These are phyloP conservation scores for Lymantria dispar DNA, from an alignment of 2,888 invertebrate genomes.

Conservation along the genomic window DNA sequence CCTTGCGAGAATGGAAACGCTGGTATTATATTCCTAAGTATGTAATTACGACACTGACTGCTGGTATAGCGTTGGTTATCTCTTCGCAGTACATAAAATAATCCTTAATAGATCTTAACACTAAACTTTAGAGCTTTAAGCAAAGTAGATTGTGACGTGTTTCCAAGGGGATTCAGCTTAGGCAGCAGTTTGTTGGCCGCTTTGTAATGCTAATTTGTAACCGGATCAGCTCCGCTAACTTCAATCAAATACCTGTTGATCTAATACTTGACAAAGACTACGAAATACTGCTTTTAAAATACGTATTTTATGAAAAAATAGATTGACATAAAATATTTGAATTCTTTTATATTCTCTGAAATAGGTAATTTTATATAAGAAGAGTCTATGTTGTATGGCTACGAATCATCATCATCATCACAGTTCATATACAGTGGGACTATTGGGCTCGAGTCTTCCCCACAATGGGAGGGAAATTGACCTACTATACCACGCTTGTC, in stretches of 20 bases:
- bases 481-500: too few relatives aligned
- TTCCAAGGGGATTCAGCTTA: constrained; percentile 22
- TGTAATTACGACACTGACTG: neutral
- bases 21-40: neutral
- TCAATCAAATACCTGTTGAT: constrained; percentile 46
- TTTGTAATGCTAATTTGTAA: constrained; percentile 56
- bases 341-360: too few relatives aligned
- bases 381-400: too few relatives aligned
- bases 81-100: too few relatives aligned
- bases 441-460: too few relatives aligned
- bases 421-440: too few relatives aligned
- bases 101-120: neutral
- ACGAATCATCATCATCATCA: too few relatives aligned
- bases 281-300: constrained; percentile 1
- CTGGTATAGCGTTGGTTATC: neutral
- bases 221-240: constrained; percentile 38
- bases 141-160: constrained; percentile 21
- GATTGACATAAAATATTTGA: neutral
- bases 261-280: neutral
- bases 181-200: constrained; percentile 30
- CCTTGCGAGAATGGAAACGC: too few relatives aligned
- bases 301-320: constrained; percentile 7
- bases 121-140: constrained; percentile 12
- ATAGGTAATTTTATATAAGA: too few relatives aligned
- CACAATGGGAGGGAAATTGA: too few relatives aligned